These are phyloP conservation scores for Orthochromis indermauri DNA, from an alignment of 2,113 vertebrate genomes.

Conservation along the genomic window DNA sequence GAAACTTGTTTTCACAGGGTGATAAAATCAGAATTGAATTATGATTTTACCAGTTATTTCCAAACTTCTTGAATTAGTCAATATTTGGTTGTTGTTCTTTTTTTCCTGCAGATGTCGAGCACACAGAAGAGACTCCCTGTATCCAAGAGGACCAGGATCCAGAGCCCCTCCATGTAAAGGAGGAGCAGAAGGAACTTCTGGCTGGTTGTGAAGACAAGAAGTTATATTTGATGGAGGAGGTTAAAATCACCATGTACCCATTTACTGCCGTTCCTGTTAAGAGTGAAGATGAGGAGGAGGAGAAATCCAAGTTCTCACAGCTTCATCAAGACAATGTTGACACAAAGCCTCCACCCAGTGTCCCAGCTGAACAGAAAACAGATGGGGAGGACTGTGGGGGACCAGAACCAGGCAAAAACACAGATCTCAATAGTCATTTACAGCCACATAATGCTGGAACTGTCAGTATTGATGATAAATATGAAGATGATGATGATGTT, in stretches of 20 bases:
- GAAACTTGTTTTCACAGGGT: neutral
- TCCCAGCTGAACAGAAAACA: neutral
- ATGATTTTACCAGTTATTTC: neutral
- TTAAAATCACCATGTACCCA: neutral
- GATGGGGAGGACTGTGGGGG: neutral
- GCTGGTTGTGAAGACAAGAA: neutral
- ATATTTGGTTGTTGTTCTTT: neutral
- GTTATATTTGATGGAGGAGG: neutral
- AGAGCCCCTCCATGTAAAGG: neutral
- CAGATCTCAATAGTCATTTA: neutral
- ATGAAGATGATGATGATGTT: neutral
- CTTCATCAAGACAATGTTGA: neutral
- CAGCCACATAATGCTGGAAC: neutral
- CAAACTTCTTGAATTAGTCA: neutral
- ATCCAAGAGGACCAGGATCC: neutral
- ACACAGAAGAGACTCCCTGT: neutral
- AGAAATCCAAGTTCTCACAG: neutral
- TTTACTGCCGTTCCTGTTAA: neutral
- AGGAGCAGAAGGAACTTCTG: neutral
- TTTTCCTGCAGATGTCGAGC: neutral
- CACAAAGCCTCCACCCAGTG: neutral
- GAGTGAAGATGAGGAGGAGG: neutral
- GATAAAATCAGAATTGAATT: neutral
- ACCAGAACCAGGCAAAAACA: neutral
- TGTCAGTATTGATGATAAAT: neutral